phyloP scores from a whole-genome alignment of 2,113 vertebrate genomes.

The Heterocephalus glaber region DNA sequence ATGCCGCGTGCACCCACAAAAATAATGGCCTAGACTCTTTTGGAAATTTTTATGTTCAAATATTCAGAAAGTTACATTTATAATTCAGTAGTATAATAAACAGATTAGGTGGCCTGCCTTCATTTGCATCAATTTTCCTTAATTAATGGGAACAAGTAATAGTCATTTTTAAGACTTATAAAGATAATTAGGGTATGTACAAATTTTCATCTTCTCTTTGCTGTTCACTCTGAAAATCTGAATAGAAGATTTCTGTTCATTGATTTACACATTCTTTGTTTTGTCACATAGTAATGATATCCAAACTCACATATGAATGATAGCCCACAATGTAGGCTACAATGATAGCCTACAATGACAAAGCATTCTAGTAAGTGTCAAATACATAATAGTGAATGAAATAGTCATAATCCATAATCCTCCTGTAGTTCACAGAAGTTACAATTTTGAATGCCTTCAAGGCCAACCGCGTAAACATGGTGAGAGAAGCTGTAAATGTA shows the following conservation, averaged over 20 bases:
- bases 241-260: not conserved
- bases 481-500: not conserved
- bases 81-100: not conserved
- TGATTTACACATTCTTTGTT: not conserved
- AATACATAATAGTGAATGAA: not conserved
- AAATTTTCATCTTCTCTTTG: not conserved
- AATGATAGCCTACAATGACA: not conserved
- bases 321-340: not conserved
- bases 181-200: not conserved
- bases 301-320: conserved; percentile 35
- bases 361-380: not conserved
- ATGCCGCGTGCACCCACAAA: not conserved
- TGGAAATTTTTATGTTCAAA: not conserved
- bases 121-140: not conserved
- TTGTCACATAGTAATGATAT: conserved; percentile 47
- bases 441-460: not conserved
- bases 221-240: not conserved
- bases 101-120: not conserved
- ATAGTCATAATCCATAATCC: not conserved
- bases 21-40: not conserved
- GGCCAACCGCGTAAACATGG: not conserved
- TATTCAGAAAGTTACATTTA: not conserved
- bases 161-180: not conserved
- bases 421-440: not conserved
- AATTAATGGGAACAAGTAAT: not conserved